Percentiles rank a stretch among this genome's conserved stretches.
Conservation (phyloP, 2,797 vertebrate species). For the Eulemur coronatus region DNA sequence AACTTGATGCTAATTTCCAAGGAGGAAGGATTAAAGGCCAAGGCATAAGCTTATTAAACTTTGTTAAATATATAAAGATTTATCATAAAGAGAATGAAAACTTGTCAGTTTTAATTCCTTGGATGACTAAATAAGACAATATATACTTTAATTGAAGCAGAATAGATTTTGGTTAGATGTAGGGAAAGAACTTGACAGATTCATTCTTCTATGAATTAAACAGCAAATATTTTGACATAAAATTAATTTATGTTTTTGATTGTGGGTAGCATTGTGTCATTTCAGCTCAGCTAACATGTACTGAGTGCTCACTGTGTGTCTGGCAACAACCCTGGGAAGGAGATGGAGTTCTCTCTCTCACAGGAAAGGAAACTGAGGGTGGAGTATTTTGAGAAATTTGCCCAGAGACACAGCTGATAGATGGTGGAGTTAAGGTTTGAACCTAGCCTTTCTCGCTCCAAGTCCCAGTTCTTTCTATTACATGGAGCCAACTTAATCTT, state of each 20-base stretch:
- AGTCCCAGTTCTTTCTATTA: background rate
- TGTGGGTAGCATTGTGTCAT: slow-evolving; percentile 46
- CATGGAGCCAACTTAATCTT: background rate
- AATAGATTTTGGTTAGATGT: slow-evolving; percentile 49
- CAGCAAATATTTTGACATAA: slow-evolving; percentile 66
- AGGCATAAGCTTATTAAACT: slow-evolving; percentile 53
- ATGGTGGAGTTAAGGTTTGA: background rate
- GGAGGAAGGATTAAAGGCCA: slow-evolving; percentile 54
- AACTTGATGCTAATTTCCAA: slow-evolving; percentile 42
- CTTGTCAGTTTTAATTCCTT: slow-evolving; percentile 69
- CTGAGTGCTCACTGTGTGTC: background rate
- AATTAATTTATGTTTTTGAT: slow-evolving; percentile 52
- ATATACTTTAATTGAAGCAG: slow-evolving; percentile 60
- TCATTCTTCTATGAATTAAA: slow-evolving; percentile 66
- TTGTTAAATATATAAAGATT: slow-evolving; percentile 36
- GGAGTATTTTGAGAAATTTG: slow-evolving; percentile 7
- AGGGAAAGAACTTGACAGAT: slow-evolving; percentile 50
- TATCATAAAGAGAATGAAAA: slow-evolving; percentile 58
- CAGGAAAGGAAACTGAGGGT: background rate
- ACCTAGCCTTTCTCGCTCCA: background rate
- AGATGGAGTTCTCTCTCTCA: background rate
- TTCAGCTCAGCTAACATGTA: background rate
- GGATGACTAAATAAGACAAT: slow-evolving; percentile 62
- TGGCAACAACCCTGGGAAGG: background rate
- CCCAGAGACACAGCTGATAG: background rate